These are phyloP conservation scores for Epicampocera succincta DNA, from an alignment of 2,888 invertebrate genomes.

Conservation along the genomic window DNA sequence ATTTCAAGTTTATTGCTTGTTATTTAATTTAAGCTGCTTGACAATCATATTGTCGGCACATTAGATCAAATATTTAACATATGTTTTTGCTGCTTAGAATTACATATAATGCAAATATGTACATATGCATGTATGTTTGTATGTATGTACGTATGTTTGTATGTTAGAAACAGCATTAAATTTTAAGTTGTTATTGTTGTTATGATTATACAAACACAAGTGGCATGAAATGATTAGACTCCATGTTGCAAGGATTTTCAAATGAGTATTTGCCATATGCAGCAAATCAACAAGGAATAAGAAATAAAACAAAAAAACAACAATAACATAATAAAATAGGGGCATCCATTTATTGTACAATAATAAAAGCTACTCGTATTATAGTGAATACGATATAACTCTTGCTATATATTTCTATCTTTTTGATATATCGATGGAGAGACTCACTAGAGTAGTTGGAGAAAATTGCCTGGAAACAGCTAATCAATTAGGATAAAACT, in stretches of 20 bases:
- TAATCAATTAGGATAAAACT: too few relatives aligned
- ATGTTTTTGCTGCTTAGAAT: background rate
- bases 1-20: background rate
- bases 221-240: conserved; percentile 12
- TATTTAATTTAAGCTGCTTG: background rate
- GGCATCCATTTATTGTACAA: too few relatives aligned
- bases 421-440: too few relatives aligned
- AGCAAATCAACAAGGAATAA: conserved; percentile 1
- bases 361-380: too few relatives aligned
- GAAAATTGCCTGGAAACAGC: too few relatives aligned
- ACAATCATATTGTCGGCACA: background rate
- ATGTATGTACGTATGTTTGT: too few relatives aligned
- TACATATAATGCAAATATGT: too few relatives aligned
- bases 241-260: conserved; percentile 1
- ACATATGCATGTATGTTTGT: too few relatives aligned
- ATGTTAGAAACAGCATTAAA: background rate
- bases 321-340: too few relatives aligned
- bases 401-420: too few relatives aligned
- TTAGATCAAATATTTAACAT: background rate
- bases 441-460: too few relatives aligned
- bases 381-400: too few relatives aligned
- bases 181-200: conserved; percentile 12
- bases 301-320: background rate
- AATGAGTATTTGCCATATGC: background rate
- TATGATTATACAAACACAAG: conserved; percentile 4